These are phyloP conservation scores for Procavia capensis DNA, from an alignment of 2,113 vertebrate genomes.

Conservation along the genomic window DNA sequence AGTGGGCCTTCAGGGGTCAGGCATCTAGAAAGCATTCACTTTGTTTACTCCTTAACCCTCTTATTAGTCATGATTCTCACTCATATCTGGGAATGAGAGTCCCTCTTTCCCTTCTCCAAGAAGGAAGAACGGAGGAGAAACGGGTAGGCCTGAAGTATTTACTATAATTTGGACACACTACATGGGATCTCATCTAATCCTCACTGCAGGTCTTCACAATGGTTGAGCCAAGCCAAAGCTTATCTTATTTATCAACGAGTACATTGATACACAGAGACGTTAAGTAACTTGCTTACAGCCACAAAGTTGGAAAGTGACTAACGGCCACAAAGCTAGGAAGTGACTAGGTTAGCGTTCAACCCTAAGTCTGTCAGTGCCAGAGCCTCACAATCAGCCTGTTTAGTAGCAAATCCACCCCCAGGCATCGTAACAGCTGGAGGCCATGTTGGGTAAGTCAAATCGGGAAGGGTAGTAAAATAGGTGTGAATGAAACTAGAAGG, in stretches of 20 bases:
- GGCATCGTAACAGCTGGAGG: conserved; percentile 15
- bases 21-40: background rate
- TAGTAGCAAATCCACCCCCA: background rate
- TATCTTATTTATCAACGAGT: background rate
- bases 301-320: background rate
- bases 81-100: background rate
- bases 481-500: background rate
- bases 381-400: background rate
- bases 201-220: background rate
- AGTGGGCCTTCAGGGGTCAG: background rate
- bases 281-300: background rate
- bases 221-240: too few relatives aligned
- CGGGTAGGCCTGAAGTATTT: background rate
- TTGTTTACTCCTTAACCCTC: background rate
- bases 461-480: background rate
- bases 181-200: background rate
- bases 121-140: background rate
- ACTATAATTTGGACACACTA: background rate
- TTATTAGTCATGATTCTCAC: background rate
- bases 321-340: background rate
- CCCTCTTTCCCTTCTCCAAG: background rate
- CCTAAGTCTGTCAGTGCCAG: background rate
- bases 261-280: background rate
- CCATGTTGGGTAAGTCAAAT: conserved; percentile 48
- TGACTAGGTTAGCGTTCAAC: background rate